Evolutionary conservation across 2,113 vertebrate species (phyloP), one percentile per base, ranked within the genome.

Genomic region (Odontophorus gujanensis): DNA sequence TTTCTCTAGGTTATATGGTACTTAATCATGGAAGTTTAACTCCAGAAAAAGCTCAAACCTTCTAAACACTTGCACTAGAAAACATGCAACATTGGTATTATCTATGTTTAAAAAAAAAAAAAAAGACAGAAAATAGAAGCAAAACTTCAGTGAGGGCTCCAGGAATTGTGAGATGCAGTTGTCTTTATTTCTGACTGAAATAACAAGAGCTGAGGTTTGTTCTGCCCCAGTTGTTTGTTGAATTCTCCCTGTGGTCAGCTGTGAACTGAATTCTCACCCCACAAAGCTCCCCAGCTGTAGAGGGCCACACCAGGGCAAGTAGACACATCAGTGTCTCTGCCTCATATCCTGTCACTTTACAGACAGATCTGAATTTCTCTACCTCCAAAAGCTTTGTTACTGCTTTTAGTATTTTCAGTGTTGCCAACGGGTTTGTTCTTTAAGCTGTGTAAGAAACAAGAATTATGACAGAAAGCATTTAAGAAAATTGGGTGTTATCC

Each of bases 201-300:
- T 19, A 20, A 38, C 18, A 19, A 79, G 75, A 26, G 30, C 45
- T 74, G 30, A 40, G 65, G 26, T 91, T 80, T 55, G 16, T 32
- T 45, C 9, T 66, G 3, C 48, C 4, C 0, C 3, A 1, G 1
- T 16, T 79, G 24, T 51, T 50, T 2, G 0, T 77, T 75, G 5
- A 15, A 19, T 85, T 65, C 34, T 67, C 38, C 13, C 34, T 78
- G n/a, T n/a, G 38, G 40, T 81, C 61, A 68, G 28, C 68, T 72
- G 47, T 28, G 47, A 53, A 40, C 36, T 43, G 68, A 83, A 4
- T 32, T 34, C 13, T 81, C n/a, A 59, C 8, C 36, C 20, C n/a
- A 34, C 5, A 18, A 34, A 66, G 26, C 24, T 71, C 24, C 48
- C 36, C 50, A 63, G 47, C 38, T 24, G 10, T 13, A 66, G 55